Evolutionary conservation across 2,113 vertebrate species (phyloP).

Genomic region (Syrmaticus mikado): DNA sequence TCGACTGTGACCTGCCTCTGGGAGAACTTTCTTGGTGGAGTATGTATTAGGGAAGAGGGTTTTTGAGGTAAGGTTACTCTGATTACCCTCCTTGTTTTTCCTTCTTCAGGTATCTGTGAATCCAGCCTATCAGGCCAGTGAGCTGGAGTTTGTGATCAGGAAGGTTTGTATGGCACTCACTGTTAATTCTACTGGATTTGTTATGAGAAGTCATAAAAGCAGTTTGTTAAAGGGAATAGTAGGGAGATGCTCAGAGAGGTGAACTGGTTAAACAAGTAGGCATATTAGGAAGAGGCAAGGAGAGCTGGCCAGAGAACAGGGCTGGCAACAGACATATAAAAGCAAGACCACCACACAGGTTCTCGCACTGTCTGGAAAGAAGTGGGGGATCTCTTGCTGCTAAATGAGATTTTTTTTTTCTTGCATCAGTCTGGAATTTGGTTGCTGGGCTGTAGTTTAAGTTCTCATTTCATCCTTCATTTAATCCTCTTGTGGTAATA

Average conservation of each 20-base stretch:
- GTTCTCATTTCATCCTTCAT: neutral
- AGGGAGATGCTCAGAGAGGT: neutral
- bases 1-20: neutral
- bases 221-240: neutral
- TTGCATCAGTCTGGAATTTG: neutral
- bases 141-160: constrained; percentile 84
- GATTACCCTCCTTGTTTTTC: neutral
- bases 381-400: neutral
- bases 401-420: neutral
- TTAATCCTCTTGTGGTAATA: neutral
- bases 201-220: neutral
- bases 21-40: neutral
- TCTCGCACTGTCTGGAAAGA: neutral
- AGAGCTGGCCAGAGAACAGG: neutral
- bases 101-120: constrained; percentile 88
- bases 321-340: neutral
- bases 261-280: neutral
- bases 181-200: neutral
- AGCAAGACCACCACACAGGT: neutral
- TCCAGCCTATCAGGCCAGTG: constrained; percentile 88
- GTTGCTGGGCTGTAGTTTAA: neutral
- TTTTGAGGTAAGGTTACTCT: neutral
- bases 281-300: neutral
- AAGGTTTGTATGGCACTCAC: constrained; percentile 77
- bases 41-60: neutral